Percentiles rank a stretch among this genome's conserved stretches.
Conservation (phyloP, 2,888 invertebrate species). For the Ophion costatus region DNA sequence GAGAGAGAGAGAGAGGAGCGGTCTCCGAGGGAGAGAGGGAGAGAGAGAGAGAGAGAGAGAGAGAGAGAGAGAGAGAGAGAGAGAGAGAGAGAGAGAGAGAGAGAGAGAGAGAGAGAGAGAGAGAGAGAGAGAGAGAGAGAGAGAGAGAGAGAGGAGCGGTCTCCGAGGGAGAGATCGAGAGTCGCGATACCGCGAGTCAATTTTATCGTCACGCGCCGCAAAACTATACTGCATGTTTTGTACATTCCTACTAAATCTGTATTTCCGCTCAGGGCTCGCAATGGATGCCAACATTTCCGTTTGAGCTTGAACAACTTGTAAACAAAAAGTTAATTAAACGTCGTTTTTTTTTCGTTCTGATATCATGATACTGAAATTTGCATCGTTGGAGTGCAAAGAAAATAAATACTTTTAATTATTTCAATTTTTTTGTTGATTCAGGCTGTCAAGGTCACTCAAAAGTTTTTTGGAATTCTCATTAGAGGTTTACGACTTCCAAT, state of each 20-base stretch:
- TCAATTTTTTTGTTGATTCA: no score
- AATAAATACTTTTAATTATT: no score
- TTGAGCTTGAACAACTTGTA: neutral
- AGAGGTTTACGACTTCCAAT: no score
- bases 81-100: constrained; percentile 11
- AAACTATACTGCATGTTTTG: constrained; percentile 22
- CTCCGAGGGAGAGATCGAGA: constrained; percentile 10
- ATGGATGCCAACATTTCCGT: no score
- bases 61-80: neutral
- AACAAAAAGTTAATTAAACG: no score
- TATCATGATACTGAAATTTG: no score
- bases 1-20: constrained; percentile 6
- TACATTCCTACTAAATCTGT: constrained; percentile 19
- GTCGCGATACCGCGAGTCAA: constrained; percentile 58
- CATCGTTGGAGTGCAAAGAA: no score
- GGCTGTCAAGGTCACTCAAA: no score
- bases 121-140: no score
- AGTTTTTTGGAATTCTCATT: no score
- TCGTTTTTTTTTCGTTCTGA: no score
- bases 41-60: constrained; percentile 1
- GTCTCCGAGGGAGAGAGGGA: constrained; percentile 10
- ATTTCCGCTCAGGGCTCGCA: neutral
- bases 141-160: constrained; percentile 8
- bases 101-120: neutral
- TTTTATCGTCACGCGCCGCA: constrained; percentile 70